Conservation (phyloP, 2,797 vertebrate genomes). For the Natrix natrix region DNA sequence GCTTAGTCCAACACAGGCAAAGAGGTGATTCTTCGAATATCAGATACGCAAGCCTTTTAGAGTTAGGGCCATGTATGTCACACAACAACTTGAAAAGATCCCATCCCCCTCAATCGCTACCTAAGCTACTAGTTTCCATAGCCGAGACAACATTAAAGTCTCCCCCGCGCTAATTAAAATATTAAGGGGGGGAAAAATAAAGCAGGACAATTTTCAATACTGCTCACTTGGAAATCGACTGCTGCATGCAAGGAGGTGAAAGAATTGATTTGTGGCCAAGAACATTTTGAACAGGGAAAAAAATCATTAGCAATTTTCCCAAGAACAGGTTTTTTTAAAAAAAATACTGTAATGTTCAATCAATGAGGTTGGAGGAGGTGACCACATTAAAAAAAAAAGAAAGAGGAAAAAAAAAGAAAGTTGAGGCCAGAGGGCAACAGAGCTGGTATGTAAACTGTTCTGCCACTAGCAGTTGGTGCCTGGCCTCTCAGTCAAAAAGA, state of each 20-base stretch:
- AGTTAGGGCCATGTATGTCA: background rate
- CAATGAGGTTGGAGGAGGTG: background rate
- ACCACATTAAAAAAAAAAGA: background rate
- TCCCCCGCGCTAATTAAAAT: background rate
- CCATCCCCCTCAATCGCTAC: background rate
- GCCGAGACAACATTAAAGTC: background rate
- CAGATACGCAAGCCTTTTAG: background rate
- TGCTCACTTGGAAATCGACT: background rate
- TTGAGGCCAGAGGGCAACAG: background rate
- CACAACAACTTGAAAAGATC: background rate
- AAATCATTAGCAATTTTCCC: background rate
- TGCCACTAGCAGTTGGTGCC: constrained; percentile 3
- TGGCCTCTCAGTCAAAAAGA: background rate
- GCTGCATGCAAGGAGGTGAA: background rate
- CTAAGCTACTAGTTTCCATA: background rate
- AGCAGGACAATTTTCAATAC: background rate
- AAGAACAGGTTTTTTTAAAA: background rate
- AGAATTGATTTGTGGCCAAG: background rate
- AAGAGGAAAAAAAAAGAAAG: background rate
- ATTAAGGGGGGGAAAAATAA: no score
- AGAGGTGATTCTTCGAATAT: background rate
- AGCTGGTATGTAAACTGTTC: background rate
- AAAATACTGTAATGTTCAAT: background rate
- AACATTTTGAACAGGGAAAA: background rate
- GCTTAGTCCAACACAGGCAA: background rate